Base-by-base conservation (phyloP, 2,888 invertebrate genomes). In the Ichneumoninae sp. region DNA sequence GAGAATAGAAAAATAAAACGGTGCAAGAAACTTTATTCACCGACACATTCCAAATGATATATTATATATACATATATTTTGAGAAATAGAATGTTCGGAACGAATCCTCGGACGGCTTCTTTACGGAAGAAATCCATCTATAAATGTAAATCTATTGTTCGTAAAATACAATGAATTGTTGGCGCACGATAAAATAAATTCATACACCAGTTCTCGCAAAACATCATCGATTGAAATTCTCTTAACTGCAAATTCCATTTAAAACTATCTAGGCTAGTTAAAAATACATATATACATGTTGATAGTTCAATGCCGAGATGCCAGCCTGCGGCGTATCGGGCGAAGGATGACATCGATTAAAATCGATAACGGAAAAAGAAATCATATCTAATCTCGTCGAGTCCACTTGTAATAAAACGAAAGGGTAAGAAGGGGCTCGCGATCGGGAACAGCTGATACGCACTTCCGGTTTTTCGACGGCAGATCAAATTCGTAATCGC, bases 1-100 rank as follows among this genome's bases (percentile, higher is more conserved):
- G 65, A 62, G 47, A 65, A 50, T 65, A 71, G 65, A 40, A 40
- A 19, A 54, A 77, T 19, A 70, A 74, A 74, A 47, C 6, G n/a
- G 62, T 62, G 65, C 22, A 66, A 30, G 6, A 57, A 78, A 71
- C 44, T 62, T 66, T 70, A 40, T 78, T 78, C 19, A 70, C 47
- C 50, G 57, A 33, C 10, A 82, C 47, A 77, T 68, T 68, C 77
- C 77, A 78, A 72, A 77, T 74, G 60, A 74, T 4, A 44, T 60
- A 69, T 26, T 26, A 69, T 22, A 36, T 30, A 69, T 50, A 50
- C 6, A 71, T 54, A 72, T 70, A 76, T 70, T 82, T 68, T 80
- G 57, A 50, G 68, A 44, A 74, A 60, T 68, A 30, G 57, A 74
- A 74, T 72, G 47, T 57, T 68, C 33, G 54, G 7, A 10, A 68